Evolutionary conservation across 2,797 vertebrate genomes (phyloP), one percentile per base, ranked within the genome.

Genomic region (Leptodactylus fallax): DNA sequence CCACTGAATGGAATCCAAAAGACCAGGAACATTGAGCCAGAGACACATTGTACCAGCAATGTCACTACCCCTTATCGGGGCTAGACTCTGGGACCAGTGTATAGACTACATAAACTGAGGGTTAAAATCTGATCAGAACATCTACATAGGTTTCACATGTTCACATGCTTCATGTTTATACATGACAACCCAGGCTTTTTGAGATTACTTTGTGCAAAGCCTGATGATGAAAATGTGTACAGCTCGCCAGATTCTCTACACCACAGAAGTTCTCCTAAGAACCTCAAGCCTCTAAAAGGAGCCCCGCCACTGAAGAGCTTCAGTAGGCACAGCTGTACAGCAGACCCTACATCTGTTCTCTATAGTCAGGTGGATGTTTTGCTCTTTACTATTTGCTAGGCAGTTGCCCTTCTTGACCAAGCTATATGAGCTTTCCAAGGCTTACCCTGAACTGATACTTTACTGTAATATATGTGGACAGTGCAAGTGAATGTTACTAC

Each of bases 261-360:
- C 8, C 7, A 36, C 55, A 51, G 63, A 45, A 3, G 27, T 0
- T 19, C 23, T n/a, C 36, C 36, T 27, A 16, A 19, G 10, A 49
- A 72, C 27, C 63, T 2, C 12, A 23, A 81, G 49, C 17, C 12
- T 55, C n/a, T 81, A 14, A 65, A n/a, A 53, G 16, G 3, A 74
- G n/a, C 11, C 53, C 45, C 21, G 51, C 27, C 14, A 63, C 23
- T 63, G 45, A 10, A 63, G 14, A 53, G 69, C 25, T 53, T 17
- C 56, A 51, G 56, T 55, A 87, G 27, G 55, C 55, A 27, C 80
- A 87, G 71, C 60, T 83, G 60, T 19, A 55, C 27, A 12, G 47
- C 79, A 63, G 45, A 81, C 47, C 47, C 10, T 7, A 1, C 79
- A 87, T 87, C 58, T 67, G 49, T n/a, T 78, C 53, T 21, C 51